phyloP scores from a whole-genome alignment of 2,113 vertebrate genomes.

The Oryzias melastigma region DNA sequence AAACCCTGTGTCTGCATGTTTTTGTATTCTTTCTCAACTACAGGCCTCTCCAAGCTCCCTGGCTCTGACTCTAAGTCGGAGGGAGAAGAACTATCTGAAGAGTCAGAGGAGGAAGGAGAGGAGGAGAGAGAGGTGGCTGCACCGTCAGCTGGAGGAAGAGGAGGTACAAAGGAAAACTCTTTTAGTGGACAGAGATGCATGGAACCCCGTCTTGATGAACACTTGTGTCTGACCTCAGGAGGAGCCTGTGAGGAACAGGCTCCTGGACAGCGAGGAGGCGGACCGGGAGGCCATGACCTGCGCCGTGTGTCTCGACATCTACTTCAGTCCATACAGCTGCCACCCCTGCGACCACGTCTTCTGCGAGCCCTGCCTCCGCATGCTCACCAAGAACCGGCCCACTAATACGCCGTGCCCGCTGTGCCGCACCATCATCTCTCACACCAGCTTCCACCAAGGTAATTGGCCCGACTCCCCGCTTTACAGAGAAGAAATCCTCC shows the following conservation, averaged over 20 bases:
- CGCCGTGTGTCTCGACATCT: slow-evolving; percentile 90
- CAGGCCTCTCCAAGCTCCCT: slow-evolving; percentile 5
- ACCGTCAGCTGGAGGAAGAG: slow-evolving; percentile 68
- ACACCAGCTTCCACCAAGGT: slow-evolving; percentile 88
- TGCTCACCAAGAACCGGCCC: slow-evolving; percentile 85
- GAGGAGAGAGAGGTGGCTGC: slow-evolving; percentile 78
- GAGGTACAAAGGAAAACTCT: slow-evolving; percentile 32
- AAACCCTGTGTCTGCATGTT: background rate
- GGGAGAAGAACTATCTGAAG: slow-evolving; percentile 83
- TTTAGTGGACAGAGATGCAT: no score
- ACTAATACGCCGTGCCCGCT: slow-evolving; percentile 86
- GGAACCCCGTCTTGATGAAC: no score
- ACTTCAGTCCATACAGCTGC: slow-evolving; percentile 91
- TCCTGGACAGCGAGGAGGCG: slow-evolving; percentile 54
- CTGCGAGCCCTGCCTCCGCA: slow-evolving; percentile 92
- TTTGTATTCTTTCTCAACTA: slow-evolving; percentile 31
- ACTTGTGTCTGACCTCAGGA: slow-evolving; percentile 26
- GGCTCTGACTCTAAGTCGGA: slow-evolving; percentile 69
- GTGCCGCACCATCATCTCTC: slow-evolving; percentile 84
- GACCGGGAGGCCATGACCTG: slow-evolving; percentile 84
- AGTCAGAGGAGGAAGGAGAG: slow-evolving; percentile 81
- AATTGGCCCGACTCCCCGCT: slow-evolving; percentile 1
- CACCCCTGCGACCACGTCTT: slow-evolving; percentile 91
- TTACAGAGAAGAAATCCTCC: background rate
- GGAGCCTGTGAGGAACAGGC: background rate